Base-by-base conservation (phyloP, 1,140 invertebrate genomes). In the Temnothorax nylanderi region DNA sequence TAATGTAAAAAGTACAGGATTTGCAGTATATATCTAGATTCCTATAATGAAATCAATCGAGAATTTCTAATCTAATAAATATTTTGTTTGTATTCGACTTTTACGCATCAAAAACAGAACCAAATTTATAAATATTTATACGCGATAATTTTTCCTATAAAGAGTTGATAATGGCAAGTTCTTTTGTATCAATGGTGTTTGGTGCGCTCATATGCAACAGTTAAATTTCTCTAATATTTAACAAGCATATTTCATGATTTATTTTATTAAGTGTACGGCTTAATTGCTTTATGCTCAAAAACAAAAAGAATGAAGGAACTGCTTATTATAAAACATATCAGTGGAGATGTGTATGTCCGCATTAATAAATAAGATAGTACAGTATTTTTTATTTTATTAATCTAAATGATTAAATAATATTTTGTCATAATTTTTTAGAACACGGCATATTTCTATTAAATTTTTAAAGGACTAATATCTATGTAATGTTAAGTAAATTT, bases 81-180 rank as follows among this genome's bases (percentile, higher is more conserved):
- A 62, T n/a, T 77, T 44, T 64, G 34, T 47, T 75, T 44, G 7
- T 26, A 54, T 21, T 75, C 21, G 6, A 51, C 2, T 32, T 77
- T 77, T 10, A 64, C 34, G 26, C 47, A 37, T 34, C 16, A 47
- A 13, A 77, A 44, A 77, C 37, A 47, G 10, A 44, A 44, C 32
- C 4, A 44, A 18, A 62, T 26, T 32, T 60, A 47, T 34, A 77
- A 64, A 47, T 64, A 77, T 47, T 62, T 77, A 32, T n/a, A 74
- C 32, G 26, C 41, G 1, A 26, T 60, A 3, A 41, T 21, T 77
- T 13, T 47, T 44, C 47, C 4, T 21, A 18, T 62, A 62, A 41
- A 41, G 13, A 7, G 4, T 26, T 77, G 3, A 6, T 76, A 60
- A 26, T 5, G 13, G 16, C 3, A 60, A 4, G 1, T 26, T 67